Conservation (phyloP, 2,797 vertebrate species). For the Scolopax rusticola region DNA sequence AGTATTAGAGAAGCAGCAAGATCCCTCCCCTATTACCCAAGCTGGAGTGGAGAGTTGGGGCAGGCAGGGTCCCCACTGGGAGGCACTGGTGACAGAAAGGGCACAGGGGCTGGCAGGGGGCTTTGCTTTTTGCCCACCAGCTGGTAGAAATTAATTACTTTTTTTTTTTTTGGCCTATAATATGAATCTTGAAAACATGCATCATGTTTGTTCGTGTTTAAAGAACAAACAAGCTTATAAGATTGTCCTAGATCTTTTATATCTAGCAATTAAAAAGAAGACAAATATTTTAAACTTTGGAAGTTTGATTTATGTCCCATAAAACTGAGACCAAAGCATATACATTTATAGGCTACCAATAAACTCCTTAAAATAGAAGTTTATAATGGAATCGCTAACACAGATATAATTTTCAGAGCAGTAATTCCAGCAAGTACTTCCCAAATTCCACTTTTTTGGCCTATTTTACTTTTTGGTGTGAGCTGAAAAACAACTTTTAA, state of each 20-base stretch:
- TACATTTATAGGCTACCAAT: slow-evolving; percentile 73
- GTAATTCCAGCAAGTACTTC: slow-evolving; percentile 39
- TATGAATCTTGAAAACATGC: background rate
- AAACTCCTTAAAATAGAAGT: slow-evolving; percentile 74
- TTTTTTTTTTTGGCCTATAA: background rate
- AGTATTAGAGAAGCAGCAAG: background rate
- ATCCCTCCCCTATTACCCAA: background rate
- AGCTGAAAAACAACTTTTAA: slow-evolving; percentile 61
- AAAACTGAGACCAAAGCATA: slow-evolving; percentile 66
- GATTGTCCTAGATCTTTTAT: slow-evolving; percentile 32
- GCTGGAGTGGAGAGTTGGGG: background rate
- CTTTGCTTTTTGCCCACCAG: background rate
- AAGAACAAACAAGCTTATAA: background rate
- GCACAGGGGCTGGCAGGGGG: background rate
- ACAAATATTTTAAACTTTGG: slow-evolving; percentile 55
- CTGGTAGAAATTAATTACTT: background rate
- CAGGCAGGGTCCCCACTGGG: background rate
- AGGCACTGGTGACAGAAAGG: background rate
- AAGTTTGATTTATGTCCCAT: slow-evolving; percentile 66
- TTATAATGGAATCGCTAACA: slow-evolving; percentile 71
- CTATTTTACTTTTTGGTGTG: background rate
- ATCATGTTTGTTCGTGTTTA: background rate
- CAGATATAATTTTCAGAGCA: slow-evolving; percentile 72
- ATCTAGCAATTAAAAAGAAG: slow-evolving; percentile 20
- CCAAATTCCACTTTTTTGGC: background rate